Evolutionary conservation across 2,797 vertebrate genomes (phyloP).

Genomic region (Columba guinea): DNA sequence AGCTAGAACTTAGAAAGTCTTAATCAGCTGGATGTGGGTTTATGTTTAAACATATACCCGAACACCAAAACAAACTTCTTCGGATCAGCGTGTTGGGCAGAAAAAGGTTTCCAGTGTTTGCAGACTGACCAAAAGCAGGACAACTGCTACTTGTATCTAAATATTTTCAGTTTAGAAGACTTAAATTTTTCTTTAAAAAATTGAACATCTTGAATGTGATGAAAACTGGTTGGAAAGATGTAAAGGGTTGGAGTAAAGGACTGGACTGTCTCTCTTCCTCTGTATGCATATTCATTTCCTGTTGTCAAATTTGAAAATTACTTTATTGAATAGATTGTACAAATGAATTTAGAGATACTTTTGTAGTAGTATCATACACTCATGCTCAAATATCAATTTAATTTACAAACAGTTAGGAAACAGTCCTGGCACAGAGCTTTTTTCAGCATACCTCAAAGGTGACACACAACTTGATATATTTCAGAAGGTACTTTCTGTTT

Average conservation of each 20-base stretch:
- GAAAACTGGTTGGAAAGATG: not conserved
- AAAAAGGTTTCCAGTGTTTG: constrained; percentile 46
- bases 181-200: constrained; percentile 31
- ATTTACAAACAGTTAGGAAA: too few species aligned
- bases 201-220: not conserved
- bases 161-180: constrained; percentile 47
- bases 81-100: constrained; percentile 40
- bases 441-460: too few species aligned
- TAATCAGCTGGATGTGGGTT: constrained; percentile 81
- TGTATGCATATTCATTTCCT: not conserved
- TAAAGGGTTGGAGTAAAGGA: not conserved
- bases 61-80: constrained; percentile 69
- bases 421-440: too few species aligned
- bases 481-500: too few species aligned
- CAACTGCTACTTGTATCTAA: constrained; percentile 14
- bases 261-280: not conserved
- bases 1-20: constrained; percentile 73
- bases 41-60: constrained; percentile 75
- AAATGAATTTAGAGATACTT: not conserved
- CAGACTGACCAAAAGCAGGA: constrained; percentile 1
- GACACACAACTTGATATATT: too few species aligned
- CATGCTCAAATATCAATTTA: not conserved
- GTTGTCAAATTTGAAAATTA: not conserved
- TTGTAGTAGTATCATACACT: not conserved
- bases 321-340: not conserved